phyloP scores from a whole-genome alignment of 2,797 vertebrate genomes.

The Bradypodion pumilum region DNA sequence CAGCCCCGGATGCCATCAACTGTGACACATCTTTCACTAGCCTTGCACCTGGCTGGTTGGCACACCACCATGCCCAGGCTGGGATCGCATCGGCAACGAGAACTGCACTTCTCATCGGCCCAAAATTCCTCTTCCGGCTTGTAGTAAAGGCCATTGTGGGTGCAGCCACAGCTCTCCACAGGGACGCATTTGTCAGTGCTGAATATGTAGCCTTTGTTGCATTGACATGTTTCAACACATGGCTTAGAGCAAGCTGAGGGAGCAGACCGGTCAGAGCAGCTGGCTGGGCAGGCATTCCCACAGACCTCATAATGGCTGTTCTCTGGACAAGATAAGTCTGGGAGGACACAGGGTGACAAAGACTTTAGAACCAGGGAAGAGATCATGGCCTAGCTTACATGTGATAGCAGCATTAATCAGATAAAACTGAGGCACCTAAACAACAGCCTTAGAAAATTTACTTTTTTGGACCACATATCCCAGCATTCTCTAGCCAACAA shows the following conservation, averaged over 20 bases:
- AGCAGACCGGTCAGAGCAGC: slow-evolving; percentile 65
- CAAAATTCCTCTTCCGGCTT: slow-evolving; percentile 72
- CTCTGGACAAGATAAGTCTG: slow-evolving; percentile 71
- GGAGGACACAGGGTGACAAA: background rate
- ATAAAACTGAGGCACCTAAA: too few species aligned
- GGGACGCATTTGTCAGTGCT: slow-evolving; percentile 79
- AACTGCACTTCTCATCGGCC: slow-evolving; percentile 63
- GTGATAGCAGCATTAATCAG: too few species aligned
- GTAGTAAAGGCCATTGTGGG: slow-evolving; percentile 53
- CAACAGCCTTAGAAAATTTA: too few species aligned
- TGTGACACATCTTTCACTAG: slow-evolving; percentile 60
- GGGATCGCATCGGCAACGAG: slow-evolving; percentile 68
- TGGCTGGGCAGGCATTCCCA: slow-evolving; percentile 76
- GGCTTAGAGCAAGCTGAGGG: slow-evolving; percentile 64
- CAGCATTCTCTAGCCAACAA: too few species aligned
- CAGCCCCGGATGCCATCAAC: slow-evolving; percentile 66
- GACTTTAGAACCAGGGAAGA: background rate
- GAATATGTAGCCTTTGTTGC: slow-evolving; percentile 79
- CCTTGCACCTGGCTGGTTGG: slow-evolving; percentile 57
- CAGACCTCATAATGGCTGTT: slow-evolving; percentile 78
- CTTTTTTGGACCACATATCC: too few species aligned
- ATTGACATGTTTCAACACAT: slow-evolving; percentile 83
- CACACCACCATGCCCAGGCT: slow-evolving; percentile 64
- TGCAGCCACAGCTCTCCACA: slow-evolving; percentile 58
- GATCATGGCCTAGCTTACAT: background rate